Base-by-base conservation (phyloP, 2,888 invertebrate genomes). In the Plebejus anna region DNA sequence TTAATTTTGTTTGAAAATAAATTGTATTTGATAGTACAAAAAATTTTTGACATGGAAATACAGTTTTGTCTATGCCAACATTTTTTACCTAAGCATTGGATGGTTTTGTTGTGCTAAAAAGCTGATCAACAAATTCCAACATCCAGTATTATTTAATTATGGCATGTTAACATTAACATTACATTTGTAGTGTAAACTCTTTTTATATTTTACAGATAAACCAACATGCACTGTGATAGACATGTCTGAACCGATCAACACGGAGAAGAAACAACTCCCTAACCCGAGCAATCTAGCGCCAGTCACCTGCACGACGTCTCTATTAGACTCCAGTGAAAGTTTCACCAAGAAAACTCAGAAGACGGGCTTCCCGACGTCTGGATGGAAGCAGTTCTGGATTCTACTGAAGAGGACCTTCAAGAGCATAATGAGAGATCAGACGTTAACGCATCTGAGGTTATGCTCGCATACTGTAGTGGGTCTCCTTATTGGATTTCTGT, bases 401-500 rank as follows among this genome's bases (percentile, higher is more conserved):
- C 94, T 99, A 83, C 95, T 98, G 83, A 97, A 97, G 84, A 94
- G 98, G 78, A 97, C 97, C 11, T 97, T 97, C 87, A 94, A 96
- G 78, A 97, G 97, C 82, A 97, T 97, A 82, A 94, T 97, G 82
- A 94, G 98, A 82, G 98, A 98, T 85, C 96, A 98, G 94, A 98
- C 97, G 89, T 89, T 99, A 87, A 99, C 98, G 72, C 96, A 97
- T 83, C 96, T 99, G 92, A 95, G 99, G 82, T 94, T 99, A 81
- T 96, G 97, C 80, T 97, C 98, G 71, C 98, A 98, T 87, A 95
- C 98, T 76, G 95, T 97, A 77, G 98, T 99, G 77, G 99, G 99
- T 3, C 95, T 98, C 78, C 95, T 99, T 78, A 98, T 99, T 82
- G 99, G 99, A 55, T 96, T 98, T 88, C 96, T 99, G 87, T 99